Conservation (phyloP, 2,113 vertebrate species). For the Urocynchramus pylzowi region DNA sequence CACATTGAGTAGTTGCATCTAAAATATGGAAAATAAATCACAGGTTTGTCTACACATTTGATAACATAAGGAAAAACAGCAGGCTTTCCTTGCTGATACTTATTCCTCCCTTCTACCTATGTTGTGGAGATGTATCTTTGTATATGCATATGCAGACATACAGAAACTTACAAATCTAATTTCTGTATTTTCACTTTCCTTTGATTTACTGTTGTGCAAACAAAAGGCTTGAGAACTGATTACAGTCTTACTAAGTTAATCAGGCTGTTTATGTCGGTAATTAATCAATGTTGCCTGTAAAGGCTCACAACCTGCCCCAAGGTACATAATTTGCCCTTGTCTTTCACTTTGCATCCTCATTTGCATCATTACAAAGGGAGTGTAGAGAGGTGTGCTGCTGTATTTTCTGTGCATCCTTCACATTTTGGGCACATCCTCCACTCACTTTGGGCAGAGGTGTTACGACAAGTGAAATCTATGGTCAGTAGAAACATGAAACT, state of each 20-base stretch:
- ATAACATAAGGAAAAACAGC: not conserved
- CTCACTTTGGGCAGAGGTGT: not conserved
- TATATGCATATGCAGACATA: not conserved
- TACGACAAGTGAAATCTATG: not conserved
- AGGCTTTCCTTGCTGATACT: not conserved
- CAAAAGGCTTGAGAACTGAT: constrained; percentile 40
- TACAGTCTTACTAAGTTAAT: constrained; percentile 29
- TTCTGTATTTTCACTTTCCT: constrained; percentile 19
- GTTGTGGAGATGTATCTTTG: not conserved
- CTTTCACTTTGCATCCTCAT: constrained; percentile 6
- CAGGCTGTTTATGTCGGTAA: constrained; percentile 42
- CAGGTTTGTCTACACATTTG: not conserved
- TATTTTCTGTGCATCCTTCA: not conserved
- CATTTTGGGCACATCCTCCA: too few species aligned
- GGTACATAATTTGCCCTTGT: constrained; percentile 15
- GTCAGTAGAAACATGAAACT: not conserved
- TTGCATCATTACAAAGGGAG: not conserved
- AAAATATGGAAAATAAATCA: constrained; percentile 20
- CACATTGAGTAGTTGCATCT: not conserved
- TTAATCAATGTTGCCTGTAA: constrained; percentile 46
- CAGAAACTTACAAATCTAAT: constrained; percentile 1
- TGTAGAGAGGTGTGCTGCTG: not conserved
- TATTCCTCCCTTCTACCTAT: not conserved
- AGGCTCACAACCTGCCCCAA: constrained; percentile 6
- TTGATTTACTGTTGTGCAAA: constrained; percentile 55